phyloP scores from a whole-genome alignment of 1,140 invertebrate species.

The Sarcophaga bullata region DNA sequence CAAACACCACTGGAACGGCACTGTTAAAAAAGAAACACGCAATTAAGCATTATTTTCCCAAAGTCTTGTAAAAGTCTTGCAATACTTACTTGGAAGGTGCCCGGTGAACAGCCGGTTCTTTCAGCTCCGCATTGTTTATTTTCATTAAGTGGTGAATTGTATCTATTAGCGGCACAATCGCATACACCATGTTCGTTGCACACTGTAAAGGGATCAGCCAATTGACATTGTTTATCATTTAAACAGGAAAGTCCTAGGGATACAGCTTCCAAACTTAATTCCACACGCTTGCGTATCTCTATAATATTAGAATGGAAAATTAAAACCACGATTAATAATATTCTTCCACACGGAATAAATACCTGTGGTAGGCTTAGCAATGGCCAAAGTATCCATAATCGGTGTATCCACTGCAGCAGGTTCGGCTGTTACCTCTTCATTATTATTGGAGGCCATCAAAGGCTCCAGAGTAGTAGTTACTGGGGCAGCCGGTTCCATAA shows the following conservation, averaged over 20 bases:
- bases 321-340: neutral
- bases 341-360: neutral
- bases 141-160: constrained; percentile 53
- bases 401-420: constrained; percentile 45
- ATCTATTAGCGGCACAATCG: constrained; percentile 72
- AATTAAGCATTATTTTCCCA: neutral
- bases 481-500: constrained; percentile 66
- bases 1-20: constrained; percentile 84
- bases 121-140: constrained; percentile 72
- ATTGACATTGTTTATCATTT: constrained; percentile 80
- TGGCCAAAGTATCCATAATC: constrained; percentile 39
- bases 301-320: constrained; percentile 39
- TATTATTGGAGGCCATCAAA: constrained; percentile 47
- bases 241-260: constrained; percentile 81
- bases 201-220: constrained; percentile 79
- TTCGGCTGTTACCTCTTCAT: constrained; percentile 44
- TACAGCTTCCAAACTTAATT: constrained; percentile 70
- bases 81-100: constrained; percentile 81
- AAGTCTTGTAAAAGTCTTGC: neutral
- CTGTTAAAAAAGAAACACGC: constrained; percentile 58
- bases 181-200: constrained; percentile 81
- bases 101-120: constrained; percentile 79
- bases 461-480: constrained; percentile 59
- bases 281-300: constrained; percentile 65
- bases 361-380: constrained; percentile 48